These are phyloP conservation scores for Cygnus olor DNA, from an alignment of 2,797 vertebrate species.

Conservation along the genomic window DNA sequence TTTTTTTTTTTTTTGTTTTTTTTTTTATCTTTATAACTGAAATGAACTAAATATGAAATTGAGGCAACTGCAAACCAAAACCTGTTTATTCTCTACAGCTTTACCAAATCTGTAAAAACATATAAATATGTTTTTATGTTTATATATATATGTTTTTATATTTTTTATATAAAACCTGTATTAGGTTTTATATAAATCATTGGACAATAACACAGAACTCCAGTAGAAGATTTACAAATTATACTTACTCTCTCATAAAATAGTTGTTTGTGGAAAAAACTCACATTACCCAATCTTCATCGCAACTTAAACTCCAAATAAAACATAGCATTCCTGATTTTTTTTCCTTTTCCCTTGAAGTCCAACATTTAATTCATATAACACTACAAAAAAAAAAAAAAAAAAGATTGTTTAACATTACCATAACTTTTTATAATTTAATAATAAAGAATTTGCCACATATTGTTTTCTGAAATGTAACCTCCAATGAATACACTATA, in stretches of 20 bases:
- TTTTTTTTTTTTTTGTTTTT: no score
- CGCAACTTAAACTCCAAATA: neutral
- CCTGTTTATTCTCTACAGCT: neutral
- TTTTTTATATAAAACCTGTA: neutral
- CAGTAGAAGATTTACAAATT: neutral
- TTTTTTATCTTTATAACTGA: neutral
- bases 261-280: neutral
- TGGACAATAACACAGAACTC: neutral
- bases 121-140: neutral
- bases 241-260: neutral
- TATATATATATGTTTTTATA: neutral
- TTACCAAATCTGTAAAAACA: neutral
- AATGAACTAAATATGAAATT: neutral
- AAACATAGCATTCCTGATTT: neutral
- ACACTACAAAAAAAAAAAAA: neutral
- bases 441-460: neutral
- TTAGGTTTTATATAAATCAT: neutral
- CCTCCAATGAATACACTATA: neutral
- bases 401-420: neutral
- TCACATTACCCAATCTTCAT: neutral
- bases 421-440: neutral
- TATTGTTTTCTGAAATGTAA: neutral
- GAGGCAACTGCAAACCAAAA: neutral
- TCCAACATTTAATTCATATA: neutral
- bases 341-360: neutral